Conservation (phyloP, 1,140 invertebrate genomes). For the Diploscapter pachys region DNA sequence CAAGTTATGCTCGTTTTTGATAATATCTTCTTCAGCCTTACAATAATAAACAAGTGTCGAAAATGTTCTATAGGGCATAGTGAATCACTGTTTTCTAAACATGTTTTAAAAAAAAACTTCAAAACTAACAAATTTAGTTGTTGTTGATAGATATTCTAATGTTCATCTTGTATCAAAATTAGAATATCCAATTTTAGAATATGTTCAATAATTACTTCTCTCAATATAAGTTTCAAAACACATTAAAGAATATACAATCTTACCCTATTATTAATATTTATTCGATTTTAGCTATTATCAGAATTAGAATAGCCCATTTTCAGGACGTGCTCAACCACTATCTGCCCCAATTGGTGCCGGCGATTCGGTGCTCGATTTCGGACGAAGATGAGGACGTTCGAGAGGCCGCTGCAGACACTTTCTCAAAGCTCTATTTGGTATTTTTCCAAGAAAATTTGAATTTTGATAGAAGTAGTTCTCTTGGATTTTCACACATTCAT, state of each 20-base stretch:
- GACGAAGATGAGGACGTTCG: slow-evolving; percentile 88
- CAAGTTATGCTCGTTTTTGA: too few species aligned
- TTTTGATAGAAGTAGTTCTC: too few species aligned
- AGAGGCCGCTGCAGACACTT: slow-evolving; percentile 88
- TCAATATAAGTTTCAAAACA: too few species aligned
- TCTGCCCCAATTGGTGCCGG: slow-evolving; percentile 16
- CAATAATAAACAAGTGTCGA: too few species aligned
- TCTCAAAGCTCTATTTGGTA: slow-evolving; percentile 78
- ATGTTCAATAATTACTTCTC: too few species aligned
- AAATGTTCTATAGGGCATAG: too few species aligned
- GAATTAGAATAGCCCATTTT: background rate
- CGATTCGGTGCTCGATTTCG: slow-evolving; percentile 67
- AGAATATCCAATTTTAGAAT: background rate
- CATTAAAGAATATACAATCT: too few species aligned
- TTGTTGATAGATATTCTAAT: slow-evolving; percentile 56
- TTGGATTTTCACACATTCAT: background rate
- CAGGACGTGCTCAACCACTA: slow-evolving; percentile 31
- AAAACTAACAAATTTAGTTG: too few species aligned
- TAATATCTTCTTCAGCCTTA: too few species aligned
- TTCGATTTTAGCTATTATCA: slow-evolving; percentile 66
- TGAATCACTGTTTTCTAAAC: too few species aligned
- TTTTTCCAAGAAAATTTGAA: background rate
- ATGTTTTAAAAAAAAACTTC: too few species aligned
- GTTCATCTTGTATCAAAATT: slow-evolving; percentile 64
- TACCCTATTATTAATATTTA: background rate